These are phyloP conservation scores for Acheta domesticus DNA, from an alignment of 2,888 invertebrate genomes.

Conservation along the genomic window DNA sequence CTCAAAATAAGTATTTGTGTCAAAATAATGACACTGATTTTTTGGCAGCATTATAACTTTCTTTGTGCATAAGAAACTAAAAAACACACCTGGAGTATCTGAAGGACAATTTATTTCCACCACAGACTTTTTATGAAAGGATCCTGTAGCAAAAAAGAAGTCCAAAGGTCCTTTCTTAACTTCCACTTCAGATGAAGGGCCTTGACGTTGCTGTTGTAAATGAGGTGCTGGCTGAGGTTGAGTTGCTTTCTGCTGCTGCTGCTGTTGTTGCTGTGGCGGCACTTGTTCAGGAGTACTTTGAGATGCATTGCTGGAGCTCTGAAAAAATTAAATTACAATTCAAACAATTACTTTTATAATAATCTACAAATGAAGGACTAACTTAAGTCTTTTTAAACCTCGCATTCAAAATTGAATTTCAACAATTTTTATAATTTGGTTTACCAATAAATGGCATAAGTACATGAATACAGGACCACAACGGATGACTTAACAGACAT, in stretches of 20 bases:
- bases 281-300: background rate
- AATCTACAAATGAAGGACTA: too few species aligned
- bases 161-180: constrained; percentile 18
- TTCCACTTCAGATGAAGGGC: background rate
- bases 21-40: background rate
- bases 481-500: too few species aligned
- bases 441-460: too few species aligned
- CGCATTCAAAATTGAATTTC: too few species aligned
- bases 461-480: too few species aligned
- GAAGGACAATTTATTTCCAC: background rate
- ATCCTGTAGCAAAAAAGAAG: background rate
- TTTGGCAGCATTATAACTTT: background rate
- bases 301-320: background rate
- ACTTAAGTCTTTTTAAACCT: too few species aligned
- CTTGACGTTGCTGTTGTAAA: constrained; percentile 3
- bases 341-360: too few species aligned
- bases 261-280: background rate
- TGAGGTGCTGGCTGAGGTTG: background rate
- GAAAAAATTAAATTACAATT: background rate
- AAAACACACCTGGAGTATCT: background rate
- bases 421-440: too few species aligned
- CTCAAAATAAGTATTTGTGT: too few species aligned
- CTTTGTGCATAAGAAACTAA: too few species aligned
- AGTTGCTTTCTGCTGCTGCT: background rate
- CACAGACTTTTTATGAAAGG: background rate